Evolutionary conservation across 2,113 vertebrate genomes (phyloP), one percentile per base, ranked within the genome.

Genomic region (Phasianus colchicus): DNA sequence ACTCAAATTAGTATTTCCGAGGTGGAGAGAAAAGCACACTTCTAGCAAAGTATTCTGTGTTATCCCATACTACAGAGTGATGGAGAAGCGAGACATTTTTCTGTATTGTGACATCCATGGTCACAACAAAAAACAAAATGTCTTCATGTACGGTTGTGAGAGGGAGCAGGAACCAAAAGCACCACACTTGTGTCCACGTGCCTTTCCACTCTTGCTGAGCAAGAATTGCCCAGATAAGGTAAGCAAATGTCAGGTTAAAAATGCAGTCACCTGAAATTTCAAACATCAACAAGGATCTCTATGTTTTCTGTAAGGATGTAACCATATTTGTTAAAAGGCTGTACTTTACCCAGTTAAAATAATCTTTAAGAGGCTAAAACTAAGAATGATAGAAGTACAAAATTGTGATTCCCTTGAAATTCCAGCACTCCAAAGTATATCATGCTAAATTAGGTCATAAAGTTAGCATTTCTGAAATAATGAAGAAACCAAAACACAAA

Each of bases 81-180:
- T 98, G 97, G 94, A 96, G 54, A 97, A 98, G 47, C 83, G 90
- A 61, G 95, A 93, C 55, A 95, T 98, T 60, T 89, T 98, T 88
- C 87, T 98, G 47, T 98, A 98, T 71, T 98, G 98, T 94, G 98
- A 98, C 47, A 95, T 98, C 74, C 98, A 98, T n/a, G 98, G 98
- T 45, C 98, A 98, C 63, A 98, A 97, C 79, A 96, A 85, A 80
- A 98, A 98, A 92, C 95, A 98, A 80, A 98, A 98, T 50, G 96
- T 98, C 87, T 98, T 98, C 86, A 97, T 97, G 95, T 98, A 98
- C 30, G 98, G 98, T 63, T 98, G 98, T 96, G 96, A 97, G 55
- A 83, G 90, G 22, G 92, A 81, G 48, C 60, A 82, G 9, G 83
- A 86, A 45, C 67, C 76, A 9, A 95, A 97, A 55, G 52, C 58